Evolutionary conservation across 2,113 vertebrate genomes (phyloP).

Genomic region (Chunga burmeisteri): DNA sequence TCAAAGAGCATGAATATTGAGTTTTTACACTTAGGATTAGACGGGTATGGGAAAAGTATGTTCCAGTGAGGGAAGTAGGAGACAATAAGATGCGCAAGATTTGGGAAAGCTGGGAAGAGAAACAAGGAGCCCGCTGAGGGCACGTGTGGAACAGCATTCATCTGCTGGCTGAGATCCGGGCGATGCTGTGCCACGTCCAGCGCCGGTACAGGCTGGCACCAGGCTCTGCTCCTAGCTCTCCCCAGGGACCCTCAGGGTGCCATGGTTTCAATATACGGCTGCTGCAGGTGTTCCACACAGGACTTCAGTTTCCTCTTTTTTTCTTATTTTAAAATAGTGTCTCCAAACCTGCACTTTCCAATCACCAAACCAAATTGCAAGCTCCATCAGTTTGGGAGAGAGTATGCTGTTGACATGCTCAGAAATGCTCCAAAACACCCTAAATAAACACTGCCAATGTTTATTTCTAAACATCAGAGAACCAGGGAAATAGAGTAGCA

Average conservation of each 20-base stretch:
- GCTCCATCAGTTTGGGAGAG: background rate
- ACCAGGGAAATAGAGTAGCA: constrained; percentile 55
- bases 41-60: fast-evolving
- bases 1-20: background rate
- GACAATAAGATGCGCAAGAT: background rate
- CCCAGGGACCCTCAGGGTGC: background rate
- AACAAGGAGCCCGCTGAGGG: background rate
- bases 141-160: fast-evolving
- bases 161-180: background rate
- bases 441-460: constrained; percentile 68
- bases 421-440: constrained; percentile 34
- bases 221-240: fast-evolving
- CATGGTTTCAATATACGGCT: background rate
- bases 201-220: fast-evolving
- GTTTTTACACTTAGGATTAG: background rate
- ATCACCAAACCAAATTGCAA: constrained; percentile 10
- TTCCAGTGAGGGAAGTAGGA: background rate
- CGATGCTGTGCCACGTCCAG: background rate
- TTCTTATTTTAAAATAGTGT: background rate
- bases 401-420: constrained; percentile 33
- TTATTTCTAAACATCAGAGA: constrained; percentile 74
- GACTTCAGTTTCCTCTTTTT: background rate
- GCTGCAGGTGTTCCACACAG: background rate
- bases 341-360: constrained; percentile 44
- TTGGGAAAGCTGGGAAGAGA: background rate